phyloP scores from a whole-genome alignment of 2,113 vertebrate species.

The Semicossyphus pulcher region DNA sequence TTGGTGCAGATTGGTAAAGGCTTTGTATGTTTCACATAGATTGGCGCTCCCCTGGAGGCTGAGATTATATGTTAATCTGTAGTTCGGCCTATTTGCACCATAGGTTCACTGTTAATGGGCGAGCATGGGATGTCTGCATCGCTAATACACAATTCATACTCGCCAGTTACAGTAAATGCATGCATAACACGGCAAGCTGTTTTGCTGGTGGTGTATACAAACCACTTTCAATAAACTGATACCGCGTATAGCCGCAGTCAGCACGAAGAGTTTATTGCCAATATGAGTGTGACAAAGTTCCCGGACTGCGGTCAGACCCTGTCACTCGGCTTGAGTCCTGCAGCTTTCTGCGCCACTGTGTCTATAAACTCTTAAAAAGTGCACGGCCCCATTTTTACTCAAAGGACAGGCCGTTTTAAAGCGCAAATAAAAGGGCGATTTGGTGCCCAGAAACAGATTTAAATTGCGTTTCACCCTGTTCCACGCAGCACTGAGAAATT shows the following conservation, averaged over 20 bases:
- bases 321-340: not conserved
- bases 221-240: slow-evolving; percentile 29
- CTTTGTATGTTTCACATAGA: slow-evolving; percentile 48
- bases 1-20: not conserved
- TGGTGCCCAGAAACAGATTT: slow-evolving; percentile 2
- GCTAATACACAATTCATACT: slow-evolving; percentile 1
- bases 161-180: slow-evolving; percentile 3
- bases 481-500: slow-evolving; percentile 6
- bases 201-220: slow-evolving; percentile 10
- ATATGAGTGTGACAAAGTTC: slow-evolving; percentile 24
- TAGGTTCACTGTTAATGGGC: slow-evolving; percentile 4
- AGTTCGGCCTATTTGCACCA: slow-evolving; percentile 32
- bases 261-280: slow-evolving; percentile 27
- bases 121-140: slow-evolving; percentile 19
- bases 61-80: slow-evolving; percentile 53
- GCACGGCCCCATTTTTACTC: not conserved
- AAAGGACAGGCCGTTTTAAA: slow-evolving; percentile 12
- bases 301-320: slow-evolving; percentile 17
- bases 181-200: not conserved
- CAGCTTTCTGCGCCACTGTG: not conserved
- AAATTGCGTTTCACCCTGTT: slow-evolving; percentile 14
- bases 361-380: slow-evolving; percentile 4
- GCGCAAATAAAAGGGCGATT: slow-evolving; percentile 14
- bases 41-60: slow-evolving; percentile 50
- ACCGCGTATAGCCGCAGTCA: slow-evolving; percentile 41